A percentile compares a stretch with the other conserved stretches of the same genome.
These are phyloP conservation scores for Agrotis clavis DNA, from an alignment of 2,888 invertebrate genomes.

Conservation along the genomic window DNA sequence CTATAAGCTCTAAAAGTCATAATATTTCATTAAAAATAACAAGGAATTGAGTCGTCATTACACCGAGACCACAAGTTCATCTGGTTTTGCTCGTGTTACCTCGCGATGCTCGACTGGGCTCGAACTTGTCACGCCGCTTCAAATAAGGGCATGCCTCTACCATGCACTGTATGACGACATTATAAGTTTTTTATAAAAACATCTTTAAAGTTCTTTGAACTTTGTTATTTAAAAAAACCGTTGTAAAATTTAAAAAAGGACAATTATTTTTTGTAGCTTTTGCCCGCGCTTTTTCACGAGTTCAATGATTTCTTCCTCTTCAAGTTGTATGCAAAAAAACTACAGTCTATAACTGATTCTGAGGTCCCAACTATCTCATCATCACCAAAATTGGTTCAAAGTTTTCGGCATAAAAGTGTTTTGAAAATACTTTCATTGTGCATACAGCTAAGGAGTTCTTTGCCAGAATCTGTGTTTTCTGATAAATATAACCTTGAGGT, in stretches of 20 bases:
- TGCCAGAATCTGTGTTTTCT: too few relatives aligned
- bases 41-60: constrained; percentile 58
- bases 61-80: constrained; percentile 43
- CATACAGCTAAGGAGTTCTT: too few relatives aligned
- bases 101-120: constrained; percentile 62
- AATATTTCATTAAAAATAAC: constrained; percentile 33
- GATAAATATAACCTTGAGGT: too few relatives aligned
- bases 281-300: too few relatives aligned
- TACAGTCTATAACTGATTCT: too few relatives aligned
- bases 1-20: not conserved
- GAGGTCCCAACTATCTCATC: too few relatives aligned
- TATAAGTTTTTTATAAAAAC: constrained; percentile 77
- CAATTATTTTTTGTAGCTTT: too few relatives aligned
- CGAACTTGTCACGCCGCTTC: constrained; percentile 67
- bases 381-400: too few relatives aligned
- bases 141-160: constrained; percentile 82
- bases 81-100: constrained; percentile 60
- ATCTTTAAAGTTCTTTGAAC: constrained; percentile 82
- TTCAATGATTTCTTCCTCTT: too few relatives aligned
- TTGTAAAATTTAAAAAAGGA: constrained; percentile 19
- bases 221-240: constrained; percentile 66
- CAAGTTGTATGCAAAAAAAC: too few relatives aligned
- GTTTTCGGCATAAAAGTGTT: too few relatives aligned
- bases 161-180: constrained; percentile 78
- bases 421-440: too few relatives aligned